Base-by-base conservation (phyloP, 2,113 vertebrate genomes). In the Noctilio leporinus region DNA sequence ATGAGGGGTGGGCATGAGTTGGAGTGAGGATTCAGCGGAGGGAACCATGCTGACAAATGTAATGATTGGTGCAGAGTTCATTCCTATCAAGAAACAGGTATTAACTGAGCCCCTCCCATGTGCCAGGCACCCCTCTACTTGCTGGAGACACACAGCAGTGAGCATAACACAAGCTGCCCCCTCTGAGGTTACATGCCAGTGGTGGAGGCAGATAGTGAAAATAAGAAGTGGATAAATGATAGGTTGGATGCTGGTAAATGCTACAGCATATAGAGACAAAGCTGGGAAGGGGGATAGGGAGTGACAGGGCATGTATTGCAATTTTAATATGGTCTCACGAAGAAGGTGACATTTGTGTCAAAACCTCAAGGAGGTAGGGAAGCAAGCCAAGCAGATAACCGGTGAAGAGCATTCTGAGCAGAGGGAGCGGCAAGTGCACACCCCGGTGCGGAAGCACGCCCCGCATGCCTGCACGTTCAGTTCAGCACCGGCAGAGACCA, bases 261-360 rank as follows among this genome's bases (percentile, higher is more conserved):
- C 75, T n/a, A 6, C 7, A 6, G 38, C 69, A 62, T n/a, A 4
- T 5, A 9, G 38, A 78, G 69, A 73, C 47, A n/a, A 73, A 33
- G 51, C 51, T 10, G 45, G 26, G 43, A 19, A 70, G 59, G 80
- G 59, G 30, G 55, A 6, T 38, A 16, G 38, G 73, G 45, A 62
- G 33, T 64, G 86, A 30, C 40, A 35, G 57, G 67, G 26, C 40
- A n/a, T 0, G 1, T 53, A 17, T 0, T 24, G 51, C 47, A 15
- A 1, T 35, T 75, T 67, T 43, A 77, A 84, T 9, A 55, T 7
- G 28, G 70, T 55, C 81, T 95, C 70, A 0, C 10, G 1, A 67
- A 93, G 57, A 85, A 81, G 82, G 72, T 70, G 55, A 47, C 87
- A 20, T 77, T 7, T 43, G 67, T 67, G 38, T 72, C 70, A 24